Conservation (phyloP, 2,888 invertebrate genomes). For the Andrena flavipes region DNA sequence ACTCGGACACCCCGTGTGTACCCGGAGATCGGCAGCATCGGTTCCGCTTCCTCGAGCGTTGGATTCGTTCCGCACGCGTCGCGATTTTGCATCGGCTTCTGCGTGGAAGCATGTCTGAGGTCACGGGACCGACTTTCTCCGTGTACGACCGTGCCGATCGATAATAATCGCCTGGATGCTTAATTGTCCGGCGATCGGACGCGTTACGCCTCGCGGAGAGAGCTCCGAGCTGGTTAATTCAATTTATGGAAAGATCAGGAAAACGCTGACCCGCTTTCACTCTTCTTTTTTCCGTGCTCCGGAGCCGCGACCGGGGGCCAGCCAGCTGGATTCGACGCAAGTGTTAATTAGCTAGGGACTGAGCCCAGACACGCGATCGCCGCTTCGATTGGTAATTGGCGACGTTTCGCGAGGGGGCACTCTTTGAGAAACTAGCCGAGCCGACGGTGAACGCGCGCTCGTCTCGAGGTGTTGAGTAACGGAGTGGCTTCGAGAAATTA, state of each 20-base stretch:
- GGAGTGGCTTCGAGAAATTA: not conserved
- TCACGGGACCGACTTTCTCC: conserved; percentile 72
- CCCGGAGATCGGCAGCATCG: not conserved
- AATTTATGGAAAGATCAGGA: conserved; percentile 57
- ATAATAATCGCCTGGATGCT: conserved; percentile 68
- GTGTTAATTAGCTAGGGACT: conserved; percentile 37
- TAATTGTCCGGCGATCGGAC: conserved; percentile 59
- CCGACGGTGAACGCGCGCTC: not conserved
- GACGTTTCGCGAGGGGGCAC: not conserved
- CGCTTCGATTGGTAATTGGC: conserved; percentile 28
- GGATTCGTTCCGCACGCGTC: conserved; percentile 61
- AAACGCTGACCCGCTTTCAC: conserved; percentile 48
- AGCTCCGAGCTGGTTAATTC: conserved; percentile 28
- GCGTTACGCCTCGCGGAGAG: conserved; percentile 48
- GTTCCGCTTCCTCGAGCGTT: conserved; percentile 36
- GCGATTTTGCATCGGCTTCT: conserved; percentile 36
- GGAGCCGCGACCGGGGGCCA: conserved; percentile 8
- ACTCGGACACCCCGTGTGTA: conserved; percentile 10
- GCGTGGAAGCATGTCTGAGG: conserved; percentile 44
- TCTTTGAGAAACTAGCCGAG: not conserved
- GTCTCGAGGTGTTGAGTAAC: not conserved
- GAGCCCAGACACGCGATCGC: not conserved
- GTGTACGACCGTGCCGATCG: conserved; percentile 57
- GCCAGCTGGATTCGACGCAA: conserved; percentile 14
- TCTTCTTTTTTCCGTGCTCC: conserved; percentile 24